These are phyloP conservation scores for Zonitis immaculata DNA, from an alignment of 2,888 invertebrate species.

Conservation along the genomic window DNA sequence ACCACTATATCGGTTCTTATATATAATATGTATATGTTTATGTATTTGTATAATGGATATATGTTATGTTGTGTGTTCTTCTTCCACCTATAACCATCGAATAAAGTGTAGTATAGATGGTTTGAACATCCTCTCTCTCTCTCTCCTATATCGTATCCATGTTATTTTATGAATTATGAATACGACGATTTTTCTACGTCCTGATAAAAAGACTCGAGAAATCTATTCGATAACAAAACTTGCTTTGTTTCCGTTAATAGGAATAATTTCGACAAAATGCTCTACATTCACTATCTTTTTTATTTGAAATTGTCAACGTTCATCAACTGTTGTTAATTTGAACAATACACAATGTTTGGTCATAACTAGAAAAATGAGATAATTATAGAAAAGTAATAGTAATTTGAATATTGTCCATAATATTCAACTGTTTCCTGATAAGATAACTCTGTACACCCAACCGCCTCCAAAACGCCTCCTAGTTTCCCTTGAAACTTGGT, in stretches of 20 bases:
- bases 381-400: constrained; percentile 25
- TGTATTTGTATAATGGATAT: constrained; percentile 16
- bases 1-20: constrained; percentile 28
- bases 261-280: not conserved
- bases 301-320: not conserved
- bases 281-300: not conserved
- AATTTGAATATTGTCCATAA: constrained; percentile 36
- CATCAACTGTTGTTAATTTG: not conserved
- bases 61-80: constrained; percentile 11
- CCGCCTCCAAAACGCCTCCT: constrained; percentile 17
- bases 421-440: constrained; percentile 33
- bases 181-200: constrained; percentile 26
- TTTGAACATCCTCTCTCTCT: constrained; percentile 16
- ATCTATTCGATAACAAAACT: constrained; percentile 5
- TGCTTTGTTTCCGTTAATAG: constrained; percentile 5
- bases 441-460: constrained; percentile 33
- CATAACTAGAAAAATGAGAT: too few relatives aligned
- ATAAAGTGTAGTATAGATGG: constrained; percentile 25
- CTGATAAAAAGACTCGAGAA: constrained; percentile 11
- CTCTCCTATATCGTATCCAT: constrained; percentile 18
- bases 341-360: not conserved
- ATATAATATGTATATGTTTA: constrained; percentile 8
- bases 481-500: constrained; percentile 1
- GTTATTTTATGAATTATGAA: constrained; percentile 32
- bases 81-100: constrained; percentile 17